Evolutionary conservation across 2,797 vertebrate species (phyloP), one percentile per base, ranked within the genome.

Genomic region (Catharus ustulatus): DNA sequence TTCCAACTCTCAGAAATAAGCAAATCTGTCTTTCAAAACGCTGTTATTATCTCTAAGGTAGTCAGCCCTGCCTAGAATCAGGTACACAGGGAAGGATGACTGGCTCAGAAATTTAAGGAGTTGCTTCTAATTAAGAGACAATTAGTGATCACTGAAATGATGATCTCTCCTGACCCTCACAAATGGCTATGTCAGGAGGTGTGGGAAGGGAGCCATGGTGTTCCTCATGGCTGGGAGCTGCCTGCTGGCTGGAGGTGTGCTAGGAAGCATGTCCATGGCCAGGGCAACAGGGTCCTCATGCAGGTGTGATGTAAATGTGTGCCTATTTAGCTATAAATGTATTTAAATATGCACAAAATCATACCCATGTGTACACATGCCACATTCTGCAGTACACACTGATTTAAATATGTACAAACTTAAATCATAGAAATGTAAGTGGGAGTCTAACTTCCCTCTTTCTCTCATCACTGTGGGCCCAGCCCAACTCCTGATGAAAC

Each of bases 301-400:
- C 23, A n/a, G 30, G 34, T 55, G 85, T 0, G 1, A 69, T 32
- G 55, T 40, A 57, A 95, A 86, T 15, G 62, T 63, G 54, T 81
- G 66, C 26, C 58, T 63, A 45, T 43, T 73, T 81, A 66, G 29
- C 46, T 57, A 64, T 34, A 86, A 76, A 89, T 36, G 49, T 42
- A 81, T 59, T 87, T 83, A 89, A 93, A 87, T 36, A 87, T 24
- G 24, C 55, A 82, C 36, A 63, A 69, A 49, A 90, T 46, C 42
- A 79, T 40, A 59, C 5, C 21, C 36, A n/a, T 34, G 74, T 45
- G 20, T 45, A 94, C 91, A 88, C 45, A 95, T 2, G 4, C 16
- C 34, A 40, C 10, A 36, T 49, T 82, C 64, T 74, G 36, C 87
- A 86, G 67, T 21, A 64, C 17, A 66, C 3, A 13, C 11, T 66